Conservation (phyloP, 2,888 invertebrate species). For the Steromphala cineraria region DNA sequence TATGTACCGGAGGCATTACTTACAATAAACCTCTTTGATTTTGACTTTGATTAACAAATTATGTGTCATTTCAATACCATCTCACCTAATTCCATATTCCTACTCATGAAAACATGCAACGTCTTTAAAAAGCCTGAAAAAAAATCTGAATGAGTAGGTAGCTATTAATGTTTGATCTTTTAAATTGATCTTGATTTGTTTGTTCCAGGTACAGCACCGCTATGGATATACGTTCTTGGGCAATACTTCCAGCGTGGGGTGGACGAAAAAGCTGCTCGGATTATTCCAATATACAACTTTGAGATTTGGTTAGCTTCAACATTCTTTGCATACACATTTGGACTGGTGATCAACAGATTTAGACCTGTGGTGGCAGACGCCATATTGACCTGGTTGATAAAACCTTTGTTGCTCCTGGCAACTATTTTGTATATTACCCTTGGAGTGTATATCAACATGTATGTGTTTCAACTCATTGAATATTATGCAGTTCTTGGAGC, state of each 20-base stretch:
- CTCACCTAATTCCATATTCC: no score
- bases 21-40: no score
- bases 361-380: slow-evolving; percentile 67
- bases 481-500: slow-evolving; percentile 61
- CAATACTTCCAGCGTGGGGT: slow-evolving; percentile 61
- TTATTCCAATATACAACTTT: slow-evolving; percentile 66
- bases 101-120: no score
- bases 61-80: not conserved
- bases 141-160: not conserved
- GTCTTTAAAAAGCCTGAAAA: not conserved
- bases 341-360: slow-evolving; percentile 65
- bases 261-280: slow-evolving; percentile 40
- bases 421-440: slow-evolving; percentile 73
- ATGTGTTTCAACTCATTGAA: slow-evolving; percentile 69
- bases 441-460: slow-evolving; percentile 74
- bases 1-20: no score
- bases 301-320: slow-evolving; percentile 70
- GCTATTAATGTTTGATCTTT: not conserved
- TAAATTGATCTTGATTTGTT: not conserved
- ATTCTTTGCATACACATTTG: slow-evolving; percentile 67
- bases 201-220: slow-evolving; percentile 66
- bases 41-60: no score
- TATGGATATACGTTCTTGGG: slow-evolving; percentile 69
- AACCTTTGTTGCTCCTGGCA: slow-evolving; percentile 72
- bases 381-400: slow-evolving; percentile 72